Percentiles rank a stretch among this genome's conserved stretches.
Conservation (phyloP, 2,113 vertebrate species). For the Paracanthobrama guichenoti region DNA sequence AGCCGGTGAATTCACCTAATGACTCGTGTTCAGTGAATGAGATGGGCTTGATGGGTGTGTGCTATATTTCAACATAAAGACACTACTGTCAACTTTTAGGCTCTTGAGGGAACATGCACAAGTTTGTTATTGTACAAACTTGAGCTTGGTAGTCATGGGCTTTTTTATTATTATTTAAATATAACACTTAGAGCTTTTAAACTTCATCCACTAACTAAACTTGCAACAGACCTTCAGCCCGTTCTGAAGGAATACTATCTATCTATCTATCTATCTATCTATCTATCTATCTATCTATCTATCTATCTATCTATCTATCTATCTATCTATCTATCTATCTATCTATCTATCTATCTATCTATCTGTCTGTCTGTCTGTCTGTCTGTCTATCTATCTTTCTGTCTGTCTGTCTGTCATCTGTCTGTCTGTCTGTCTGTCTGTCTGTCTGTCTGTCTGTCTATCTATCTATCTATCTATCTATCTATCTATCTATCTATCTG, state of each 20-base stretch:
- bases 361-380: neutral
- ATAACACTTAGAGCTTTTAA: neutral
- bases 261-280: neutral
- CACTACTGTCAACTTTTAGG: neutral
- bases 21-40: neutral
- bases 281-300: neutral
- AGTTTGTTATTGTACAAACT: neutral
- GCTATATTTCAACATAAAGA: conserved; percentile 5
- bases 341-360: neutral
- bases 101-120: neutral
- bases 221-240: too few species aligned
- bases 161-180: too few species aligned
- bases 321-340: neutral
- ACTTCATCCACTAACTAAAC: too few species aligned
- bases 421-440: neutral
- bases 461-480: neutral
- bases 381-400: neutral
- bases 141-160: neutral
- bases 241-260: neutral
- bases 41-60: neutral
- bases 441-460: neutral
- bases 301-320: neutral
- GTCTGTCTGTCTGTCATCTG: neutral
- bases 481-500: too few species aligned
- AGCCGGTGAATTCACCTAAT: neutral